Evolutionary conservation across 1,140 invertebrate genomes (phyloP), one percentile per base, ranked within the genome.

Genomic region (Plutomurus gul): DNA sequence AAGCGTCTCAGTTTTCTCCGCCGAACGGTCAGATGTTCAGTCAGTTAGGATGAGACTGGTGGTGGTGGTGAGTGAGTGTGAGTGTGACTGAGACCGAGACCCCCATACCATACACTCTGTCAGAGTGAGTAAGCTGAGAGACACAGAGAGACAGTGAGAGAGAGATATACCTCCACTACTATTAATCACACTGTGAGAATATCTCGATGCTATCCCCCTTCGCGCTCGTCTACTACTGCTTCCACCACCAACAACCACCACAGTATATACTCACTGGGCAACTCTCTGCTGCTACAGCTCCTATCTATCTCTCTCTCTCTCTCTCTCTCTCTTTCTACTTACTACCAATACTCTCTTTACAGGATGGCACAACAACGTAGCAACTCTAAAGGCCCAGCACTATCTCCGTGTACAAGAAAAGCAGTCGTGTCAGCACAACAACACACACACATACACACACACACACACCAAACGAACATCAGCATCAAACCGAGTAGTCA

Each of bases 1-100:
- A 76, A 78, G 79, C 77, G 47, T 40, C 78, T 80, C 76, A 82
- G 75, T 82, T 82, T 82, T 82, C 81, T 80, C 81, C 71, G 65
- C 49, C 73, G 22, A 73, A 37, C 40, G 30, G 71, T 73, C 33
- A 43, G 56, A 77, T 51, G 56, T 70, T 65, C 36, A 39, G 70
- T 43, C 16, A 40, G 37, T 72, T 43, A n/a, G 56, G 56, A 65
- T 65, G 56, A 65, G 56, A 43, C 39, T 25, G 49, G 30, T 65
- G 30, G 13, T 22, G 20, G 43, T 75, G 25, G 73, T 43, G 36
- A 18, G 39, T 37, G 47, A 46, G 36, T 22, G 75, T 65, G 75
- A 65, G 75, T 46, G 75, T 43, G 75, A 77, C 4, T 16, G 70
- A 72, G 37, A 43, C n/a, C n/a, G 40, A 72, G 70, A 72, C 70